Base-by-base conservation (phyloP, 1,140 invertebrate genomes). In the Zaprionus capensis region DNA sequence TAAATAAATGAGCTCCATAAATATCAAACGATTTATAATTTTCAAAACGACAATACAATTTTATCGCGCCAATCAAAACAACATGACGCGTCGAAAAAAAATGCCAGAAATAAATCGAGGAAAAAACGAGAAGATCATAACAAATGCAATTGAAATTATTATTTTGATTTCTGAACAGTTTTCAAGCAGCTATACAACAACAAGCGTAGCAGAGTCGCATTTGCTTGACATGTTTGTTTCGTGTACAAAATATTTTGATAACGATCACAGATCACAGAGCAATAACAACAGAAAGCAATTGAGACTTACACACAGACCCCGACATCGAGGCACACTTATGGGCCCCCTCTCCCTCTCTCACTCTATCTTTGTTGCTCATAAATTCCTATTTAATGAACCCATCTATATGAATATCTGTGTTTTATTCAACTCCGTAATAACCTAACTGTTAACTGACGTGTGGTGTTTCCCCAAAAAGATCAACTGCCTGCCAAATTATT, bases 201-300 rank as follows among this genome's bases (percentile, higher is more conserved):
- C 46, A 61, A 61, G 31, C 71, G 44, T 36, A 56, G 61, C 26
- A 64, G 53, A 24, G 38, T 64, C 69, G 63, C 84, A 88, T 87
- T 87, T 88, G 83, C 83, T 87, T 87, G 83, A 87, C 83, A 88
- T 87, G 83, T 88, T 78, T 76, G 68, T 84, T 88, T 83, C 84
- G 81, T 88, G 83, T 87, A 88, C 68, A 88, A 83, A 86, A 88
- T 88, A 87, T 81, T 83, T 83, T 87, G 83, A 87, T 88, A 87
- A 81, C 74, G 74, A 87, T 87, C 82, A 61, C 55, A 41, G 38
- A 38, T 53, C 69, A 44, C 53, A 66, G 28, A 17, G 56, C 46
- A 76, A 71, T 75, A 69, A 88, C 84, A 88, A 88, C 81, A 78
- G 71, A 84, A 87, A 76, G 68, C 83, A 88, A 83, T 87, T 88